Percentiles rank a stretch among this genome's conserved stretches.
These are phyloP conservation scores for Mythimna impura DNA, from an alignment of 2,888 invertebrate genomes.

Conservation along the genomic window DNA sequence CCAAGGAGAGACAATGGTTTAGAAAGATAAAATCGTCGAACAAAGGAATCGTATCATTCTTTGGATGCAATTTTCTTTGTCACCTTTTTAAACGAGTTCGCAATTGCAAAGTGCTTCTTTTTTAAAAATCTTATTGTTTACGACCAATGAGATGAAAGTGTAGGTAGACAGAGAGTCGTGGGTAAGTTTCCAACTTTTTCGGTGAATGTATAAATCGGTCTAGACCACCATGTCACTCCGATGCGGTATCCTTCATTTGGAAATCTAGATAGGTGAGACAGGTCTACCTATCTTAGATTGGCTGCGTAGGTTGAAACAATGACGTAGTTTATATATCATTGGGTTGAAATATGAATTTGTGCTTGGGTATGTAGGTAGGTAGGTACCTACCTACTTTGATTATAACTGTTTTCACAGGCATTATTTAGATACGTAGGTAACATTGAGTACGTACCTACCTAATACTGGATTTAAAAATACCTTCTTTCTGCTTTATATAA, in stretches of 20 bases:
- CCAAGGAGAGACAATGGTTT: not conserved
- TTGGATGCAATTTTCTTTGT: not conserved
- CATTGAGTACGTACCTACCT: no score
- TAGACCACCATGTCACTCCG: slow-evolving; percentile 1
- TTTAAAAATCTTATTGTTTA: not conserved
- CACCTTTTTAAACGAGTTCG: not conserved
- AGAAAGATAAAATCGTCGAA: not conserved
- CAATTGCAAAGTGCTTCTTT: not conserved
- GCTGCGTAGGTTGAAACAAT: not conserved
- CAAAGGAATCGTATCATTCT: slow-evolving; percentile 9
- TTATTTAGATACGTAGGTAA: no score
- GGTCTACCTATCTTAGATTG: not conserved
- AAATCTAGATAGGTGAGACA: not conserved
- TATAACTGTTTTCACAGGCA: no score
- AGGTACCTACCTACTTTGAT: not conserved
- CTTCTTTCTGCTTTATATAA: no score
- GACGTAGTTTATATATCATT: no score
- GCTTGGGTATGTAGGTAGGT: not conserved
- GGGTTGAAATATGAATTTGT: not conserved
- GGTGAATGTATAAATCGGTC: slow-evolving; percentile 18
- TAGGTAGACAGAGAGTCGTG: not conserved
- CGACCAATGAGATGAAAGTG: not conserved
- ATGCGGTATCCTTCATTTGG: slow-evolving; percentile 19
- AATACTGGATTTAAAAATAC: no score
- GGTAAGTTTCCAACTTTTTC: slow-evolving; percentile 1